Percentiles rank a stretch among this genome's conserved stretches.
phyloP scores from a whole-genome alignment of 2,113 vertebrate genomes.

The Lepus timidus region DNA sequence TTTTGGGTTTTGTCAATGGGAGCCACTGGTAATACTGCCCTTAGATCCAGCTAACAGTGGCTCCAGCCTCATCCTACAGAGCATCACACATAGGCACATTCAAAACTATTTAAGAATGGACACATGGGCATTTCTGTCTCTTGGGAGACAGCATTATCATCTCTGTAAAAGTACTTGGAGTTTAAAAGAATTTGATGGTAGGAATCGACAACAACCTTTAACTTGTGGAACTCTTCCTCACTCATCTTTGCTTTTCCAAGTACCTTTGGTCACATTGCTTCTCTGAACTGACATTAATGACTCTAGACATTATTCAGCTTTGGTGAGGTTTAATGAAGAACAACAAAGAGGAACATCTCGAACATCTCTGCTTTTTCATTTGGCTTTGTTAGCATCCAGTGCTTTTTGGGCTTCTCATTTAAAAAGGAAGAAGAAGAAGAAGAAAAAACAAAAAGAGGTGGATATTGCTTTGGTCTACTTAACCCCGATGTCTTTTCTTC shows the following conservation, averaged over 20 bases:
- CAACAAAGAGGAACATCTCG: background rate
- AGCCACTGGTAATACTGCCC: background rate
- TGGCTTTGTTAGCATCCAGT: background rate
- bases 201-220: background rate
- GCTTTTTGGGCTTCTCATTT: background rate
- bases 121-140: background rate
- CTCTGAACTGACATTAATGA: background rate
- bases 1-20: background rate
- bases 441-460: background rate
- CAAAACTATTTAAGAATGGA: background rate
- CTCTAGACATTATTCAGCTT: background rate
- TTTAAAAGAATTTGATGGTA: background rate
- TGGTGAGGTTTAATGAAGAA: background rate
- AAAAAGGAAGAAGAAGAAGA: background rate
- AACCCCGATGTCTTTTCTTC: background rate
- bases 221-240: background rate
- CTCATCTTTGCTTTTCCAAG: constrained; percentile 11
- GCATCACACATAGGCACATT: background rate
- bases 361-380: background rate
- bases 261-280: background rate
- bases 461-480: background rate
- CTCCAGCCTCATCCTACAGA: background rate
- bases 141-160: background rate
- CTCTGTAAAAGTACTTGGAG: background rate
- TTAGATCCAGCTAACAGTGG: background rate